These are phyloP conservation scores for Drosophila ananassae DNA, from an alignment of 1,140 invertebrate genomes.

Conservation along the genomic window DNA sequence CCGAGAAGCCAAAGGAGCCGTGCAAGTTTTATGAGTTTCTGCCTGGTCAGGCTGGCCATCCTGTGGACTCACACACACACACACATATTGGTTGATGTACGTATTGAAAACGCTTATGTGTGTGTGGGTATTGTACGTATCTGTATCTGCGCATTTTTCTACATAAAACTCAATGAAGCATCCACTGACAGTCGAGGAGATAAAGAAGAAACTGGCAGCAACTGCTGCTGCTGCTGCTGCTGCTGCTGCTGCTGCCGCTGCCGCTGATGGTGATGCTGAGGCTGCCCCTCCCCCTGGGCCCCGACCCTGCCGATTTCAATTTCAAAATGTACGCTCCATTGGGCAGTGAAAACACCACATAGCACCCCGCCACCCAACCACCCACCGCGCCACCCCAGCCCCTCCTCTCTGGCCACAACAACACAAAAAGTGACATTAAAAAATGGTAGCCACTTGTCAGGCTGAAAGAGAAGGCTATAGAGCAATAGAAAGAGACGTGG, in stretches of 20 bases:
- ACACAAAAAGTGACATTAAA: conserved; percentile 79
- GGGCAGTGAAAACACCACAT: conserved; percentile 53
- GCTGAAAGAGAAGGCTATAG: conserved; percentile 1
- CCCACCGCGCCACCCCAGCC: conserved; percentile 1
- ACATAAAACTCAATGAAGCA: conserved; percentile 79
- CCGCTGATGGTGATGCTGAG: not conserved
- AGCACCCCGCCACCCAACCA: not conserved
- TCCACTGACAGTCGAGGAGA: conserved; percentile 63
- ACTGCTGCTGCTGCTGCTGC: conserved; percentile 23
- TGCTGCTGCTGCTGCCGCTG: not conserved
- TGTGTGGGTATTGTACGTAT: conserved; percentile 26
- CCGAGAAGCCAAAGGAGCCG: conserved; percentile 34
- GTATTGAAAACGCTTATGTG: conserved; percentile 10
- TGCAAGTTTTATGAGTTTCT: conserved; percentile 69
- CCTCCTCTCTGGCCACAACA: conserved; percentile 4
- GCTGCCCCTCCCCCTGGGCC: conserved; percentile 6
- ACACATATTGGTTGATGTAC: not conserved
- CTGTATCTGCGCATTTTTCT: conserved; percentile 54
- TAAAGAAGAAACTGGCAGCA: conserved; percentile 57
- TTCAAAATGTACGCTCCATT: conserved; percentile 80
- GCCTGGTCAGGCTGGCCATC: conserved; percentile 33
- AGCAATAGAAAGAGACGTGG: not conserved
- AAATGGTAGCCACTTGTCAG: conserved; percentile 78
- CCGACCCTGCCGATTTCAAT: conserved; percentile 72
- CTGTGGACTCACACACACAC: conserved; percentile 3